Evolutionary conservation across 2,113 vertebrate species (phyloP).

Genomic region (Cryptotis parvus): DNA sequence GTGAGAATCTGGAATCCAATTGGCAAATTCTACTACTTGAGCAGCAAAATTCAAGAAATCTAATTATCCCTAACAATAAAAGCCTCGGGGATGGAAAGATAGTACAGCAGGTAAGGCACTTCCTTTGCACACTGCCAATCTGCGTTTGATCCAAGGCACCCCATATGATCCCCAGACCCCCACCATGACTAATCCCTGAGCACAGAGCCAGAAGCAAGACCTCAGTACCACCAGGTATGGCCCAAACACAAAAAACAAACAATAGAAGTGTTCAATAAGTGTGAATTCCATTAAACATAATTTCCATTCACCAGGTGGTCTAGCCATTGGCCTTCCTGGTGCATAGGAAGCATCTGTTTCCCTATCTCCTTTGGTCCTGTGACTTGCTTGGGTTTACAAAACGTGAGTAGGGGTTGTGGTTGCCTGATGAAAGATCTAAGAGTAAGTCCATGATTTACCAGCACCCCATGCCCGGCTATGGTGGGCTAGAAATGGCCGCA

Average conservation of each 20-base stretch:
- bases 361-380: not conserved
- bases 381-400: not conserved
- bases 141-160: too few species aligned
- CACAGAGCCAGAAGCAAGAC: too few species aligned
- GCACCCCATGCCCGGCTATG: not conserved
- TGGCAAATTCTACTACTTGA: constrained; percentile 13
- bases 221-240: too few species aligned
- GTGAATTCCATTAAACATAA: not conserved
- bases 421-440: not conserved
- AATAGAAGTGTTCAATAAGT: not conserved
- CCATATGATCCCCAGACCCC: too few species aligned
- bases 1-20: not conserved
- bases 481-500: not conserved
- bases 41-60: not conserved
- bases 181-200: too few species aligned
- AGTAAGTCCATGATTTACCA: not conserved
- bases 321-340: not conserved
- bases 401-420: not conserved
- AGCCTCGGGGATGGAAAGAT: not conserved
- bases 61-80: not conserved
- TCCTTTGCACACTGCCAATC: too few species aligned
- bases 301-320: constrained; percentile 22
- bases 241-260: too few species aligned
- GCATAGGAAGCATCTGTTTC: not conserved
- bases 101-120: too few species aligned